Base-by-base conservation (phyloP, 35 echinoderm and acorn worm species). In the Chiridota heheva region DNA sequence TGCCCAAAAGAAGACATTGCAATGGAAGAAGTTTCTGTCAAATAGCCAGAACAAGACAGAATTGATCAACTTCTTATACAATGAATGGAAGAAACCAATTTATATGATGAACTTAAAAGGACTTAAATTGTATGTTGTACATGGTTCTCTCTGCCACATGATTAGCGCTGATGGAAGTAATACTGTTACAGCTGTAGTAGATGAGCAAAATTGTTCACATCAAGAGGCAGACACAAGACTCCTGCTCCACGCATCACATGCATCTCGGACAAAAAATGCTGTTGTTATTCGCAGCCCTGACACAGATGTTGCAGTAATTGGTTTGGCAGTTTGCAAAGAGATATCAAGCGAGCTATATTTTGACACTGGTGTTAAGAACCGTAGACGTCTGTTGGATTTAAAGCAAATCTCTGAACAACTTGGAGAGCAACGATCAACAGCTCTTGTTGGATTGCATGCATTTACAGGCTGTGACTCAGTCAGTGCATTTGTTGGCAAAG, bases 391-490 rank as follows among this genome's bases (percentile, higher is more conserved):
- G 31, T 49, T 70, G 57, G 67, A 83, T 56, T 12, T 83, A 7
- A 22, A 83, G 15, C n/a, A 42, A 36, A 56, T 83, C 27, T 12
- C 39, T 30, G 26, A 32, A 25, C 0, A 33, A 17, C 64, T 83
- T 16, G 66, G 81, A 16, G 7, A 16, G 40, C 31, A 27, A 38
- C 12, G 53, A 7, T 47, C 1, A 2, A 34, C n/a, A 31, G 44
- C 65, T 12, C 42, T 83, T n/a, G 42, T 83, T 58, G 81, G 81
- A 10, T 36, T 83, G 5, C 81, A 83, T 70, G 43, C 31, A 20
- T 83, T 83, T 20, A 70, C 81, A 17, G 81, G 81, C 22, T 83
- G 81, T 58, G 81, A 83, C 43, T 57, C 81, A 27, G 53, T 69
- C 3, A 70, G 81, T 58, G 63, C 44, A 51, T 83, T 83, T 35